Base-by-base conservation (phyloP, 2,888 invertebrate genomes). In the Andrena praecox region DNA sequence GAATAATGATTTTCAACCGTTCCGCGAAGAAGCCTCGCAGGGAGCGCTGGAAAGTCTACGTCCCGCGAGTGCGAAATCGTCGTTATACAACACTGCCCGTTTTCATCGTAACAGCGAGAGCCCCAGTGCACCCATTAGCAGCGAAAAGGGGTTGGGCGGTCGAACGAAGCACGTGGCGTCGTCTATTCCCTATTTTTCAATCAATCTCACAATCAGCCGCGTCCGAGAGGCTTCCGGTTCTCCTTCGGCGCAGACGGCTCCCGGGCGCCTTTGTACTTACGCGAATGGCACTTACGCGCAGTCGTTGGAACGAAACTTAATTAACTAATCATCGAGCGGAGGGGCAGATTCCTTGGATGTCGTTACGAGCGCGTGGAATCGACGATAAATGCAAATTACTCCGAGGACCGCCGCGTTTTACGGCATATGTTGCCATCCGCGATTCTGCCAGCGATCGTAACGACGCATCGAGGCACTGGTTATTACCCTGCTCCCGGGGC, bases 311-410 rank as follows among this genome's bases (percentile, higher is more conserved):
- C 64, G 74, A 76, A 48, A 77, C 78, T 87, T 85, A 86, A 85
- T 86, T 85, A 87, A 86, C 69, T 83, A 86, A 87, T 78, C 84
- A 78, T 83, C 66, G n/a, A n/a, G 20, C 54, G 42, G n/a, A 60
- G 5, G 27, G 16, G 1, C 52, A 8, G 70, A 76, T 42, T 69
- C 20, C 48, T n/a, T 6, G 10, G 20, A 35, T n/a, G 27, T 35
- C 16, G 33, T 7, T 20, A 27, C 5, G 66, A 29, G 33, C 31
- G 70, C 4, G 54, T 31, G 42, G 48, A 4, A 67, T 31, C 33
- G 31, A 42, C 59, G 29, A 48, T 12, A 16, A 29, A 60, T 10
- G 20, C 35, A 27, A 29, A 24, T 50, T 50, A 33, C 31, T 20
- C 12, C 29, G 20, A 6, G 27, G 20, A 16, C 42, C 71, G 48